phyloP scores from a whole-genome alignment of 1,140 invertebrate genomes.

The Neodiprion lecontei region DNA sequence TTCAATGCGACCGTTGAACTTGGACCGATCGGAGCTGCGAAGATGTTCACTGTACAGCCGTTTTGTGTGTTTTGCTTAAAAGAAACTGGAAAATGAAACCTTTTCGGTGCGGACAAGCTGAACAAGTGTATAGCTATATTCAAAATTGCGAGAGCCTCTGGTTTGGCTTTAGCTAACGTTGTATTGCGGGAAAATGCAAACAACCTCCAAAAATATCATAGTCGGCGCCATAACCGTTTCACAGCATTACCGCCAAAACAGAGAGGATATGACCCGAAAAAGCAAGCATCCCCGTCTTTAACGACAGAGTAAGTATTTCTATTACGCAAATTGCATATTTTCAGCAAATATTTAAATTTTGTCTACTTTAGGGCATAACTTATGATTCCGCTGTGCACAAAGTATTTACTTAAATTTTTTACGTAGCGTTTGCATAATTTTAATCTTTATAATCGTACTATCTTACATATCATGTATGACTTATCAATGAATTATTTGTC shows the following conservation, averaged over 20 bases:
- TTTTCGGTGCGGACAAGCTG: background rate
- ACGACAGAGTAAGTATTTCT: constrained; percentile 8
- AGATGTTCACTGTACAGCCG: background rate
- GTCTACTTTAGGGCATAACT: no score
- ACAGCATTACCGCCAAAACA: constrained; percentile 15
- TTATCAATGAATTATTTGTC: background rate
- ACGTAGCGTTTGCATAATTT: background rate
- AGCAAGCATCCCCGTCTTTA: background rate
- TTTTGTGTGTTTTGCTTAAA: background rate
- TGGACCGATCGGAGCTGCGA: background rate
- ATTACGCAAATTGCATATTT: background rate
- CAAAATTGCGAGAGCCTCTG: background rate
- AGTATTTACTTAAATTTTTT: background rate
- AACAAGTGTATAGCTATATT: background rate
- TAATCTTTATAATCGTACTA: background rate
- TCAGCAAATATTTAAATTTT: no score
- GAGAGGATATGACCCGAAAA: background rate
- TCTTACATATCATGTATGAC: background rate
- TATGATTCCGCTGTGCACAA: no score
- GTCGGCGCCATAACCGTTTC: constrained; percentile 10
- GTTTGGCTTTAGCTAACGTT: background rate
- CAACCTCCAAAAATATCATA: constrained; percentile 13
- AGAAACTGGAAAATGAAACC: background rate
- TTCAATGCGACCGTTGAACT: background rate
- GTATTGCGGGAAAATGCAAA: constrained; percentile 2